Conservation (phyloP, 2,888 invertebrate species). For the Melanostoma scalare region DNA sequence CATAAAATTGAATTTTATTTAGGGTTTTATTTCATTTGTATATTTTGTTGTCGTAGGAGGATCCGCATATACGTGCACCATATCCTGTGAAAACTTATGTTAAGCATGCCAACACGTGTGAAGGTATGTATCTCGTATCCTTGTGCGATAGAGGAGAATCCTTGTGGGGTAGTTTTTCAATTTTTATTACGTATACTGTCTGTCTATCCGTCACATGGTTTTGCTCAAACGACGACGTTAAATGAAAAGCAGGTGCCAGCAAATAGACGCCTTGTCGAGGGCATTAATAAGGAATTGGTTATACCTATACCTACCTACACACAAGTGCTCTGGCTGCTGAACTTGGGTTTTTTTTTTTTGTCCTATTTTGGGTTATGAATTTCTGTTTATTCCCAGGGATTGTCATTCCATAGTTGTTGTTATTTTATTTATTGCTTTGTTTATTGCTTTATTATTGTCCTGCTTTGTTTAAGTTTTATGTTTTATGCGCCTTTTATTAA, state of each 20-base stretch:
- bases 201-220: slow-evolving; percentile 50
- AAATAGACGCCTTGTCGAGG: slow-evolving; percentile 63
- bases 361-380: slow-evolving; percentile 27
- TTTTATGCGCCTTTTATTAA: slow-evolving; percentile 26
- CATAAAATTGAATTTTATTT: slow-evolving; percentile 69
- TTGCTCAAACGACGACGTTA: slow-evolving; percentile 48
- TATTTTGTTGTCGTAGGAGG: slow-evolving; percentile 27
- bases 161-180: slow-evolving; percentile 58
- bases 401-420: slow-evolving; percentile 48
- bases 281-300: slow-evolving; percentile 59
- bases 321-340: slow-evolving; percentile 23
- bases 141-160: slow-evolving; percentile 19
- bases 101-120: slow-evolving; percentile 36
- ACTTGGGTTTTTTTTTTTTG: slow-evolving; percentile 3
- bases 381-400: slow-evolving; percentile 50
- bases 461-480: slow-evolving; percentile 39
- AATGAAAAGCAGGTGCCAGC: slow-evolving; percentile 69
- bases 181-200: slow-evolving; percentile 53
- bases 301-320: not conserved
- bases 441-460: slow-evolving; percentile 60
- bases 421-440: slow-evolving; percentile 53
- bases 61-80: slow-evolving; percentile 23
- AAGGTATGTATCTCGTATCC: slow-evolving; percentile 9
- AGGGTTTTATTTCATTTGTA: slow-evolving; percentile 11
- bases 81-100: slow-evolving; percentile 59